Conservation (phyloP, 1,140 invertebrate species). For the Phthorimaea operculella region DNA sequence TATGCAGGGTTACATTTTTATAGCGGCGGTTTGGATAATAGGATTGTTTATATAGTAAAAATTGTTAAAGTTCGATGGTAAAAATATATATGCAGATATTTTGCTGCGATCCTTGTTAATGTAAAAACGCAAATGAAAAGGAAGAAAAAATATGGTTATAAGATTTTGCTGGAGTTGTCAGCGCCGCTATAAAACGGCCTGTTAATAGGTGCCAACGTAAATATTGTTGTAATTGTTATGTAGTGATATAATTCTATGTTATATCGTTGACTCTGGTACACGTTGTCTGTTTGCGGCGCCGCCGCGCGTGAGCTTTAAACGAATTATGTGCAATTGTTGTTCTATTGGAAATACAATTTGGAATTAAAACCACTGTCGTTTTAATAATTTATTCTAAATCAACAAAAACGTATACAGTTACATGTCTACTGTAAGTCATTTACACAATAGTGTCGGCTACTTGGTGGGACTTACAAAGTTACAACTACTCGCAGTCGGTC, state of each 20-base stretch:
- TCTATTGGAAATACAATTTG: conserved; percentile 63
- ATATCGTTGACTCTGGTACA: conserved; percentile 58
- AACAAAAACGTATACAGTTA: background rate
- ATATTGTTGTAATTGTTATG: conserved; percentile 67
- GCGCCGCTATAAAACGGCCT: conserved; percentile 11
- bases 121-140: too few species aligned
- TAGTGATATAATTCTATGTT: conserved; percentile 63
- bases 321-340: conserved; percentile 63
- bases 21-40: background rate
- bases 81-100: too few species aligned
- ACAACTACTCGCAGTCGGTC: background rate
- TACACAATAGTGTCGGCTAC: background rate
- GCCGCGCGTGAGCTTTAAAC: conserved; percentile 49
- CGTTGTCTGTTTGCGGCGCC: conserved; percentile 26
- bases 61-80: too few species aligned
- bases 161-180: background rate
- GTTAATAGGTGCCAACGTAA: conserved; percentile 66
- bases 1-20: background rate
- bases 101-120: too few species aligned
- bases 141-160: too few species aligned
- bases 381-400: conserved; percentile 11
- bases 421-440: background rate
- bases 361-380: conserved; percentile 32
- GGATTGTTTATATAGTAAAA: background rate
- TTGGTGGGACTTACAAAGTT: background rate